phyloP scores from a whole-genome alignment of 1,140 invertebrate species.

The Drosophila kurseongensis region DNA sequence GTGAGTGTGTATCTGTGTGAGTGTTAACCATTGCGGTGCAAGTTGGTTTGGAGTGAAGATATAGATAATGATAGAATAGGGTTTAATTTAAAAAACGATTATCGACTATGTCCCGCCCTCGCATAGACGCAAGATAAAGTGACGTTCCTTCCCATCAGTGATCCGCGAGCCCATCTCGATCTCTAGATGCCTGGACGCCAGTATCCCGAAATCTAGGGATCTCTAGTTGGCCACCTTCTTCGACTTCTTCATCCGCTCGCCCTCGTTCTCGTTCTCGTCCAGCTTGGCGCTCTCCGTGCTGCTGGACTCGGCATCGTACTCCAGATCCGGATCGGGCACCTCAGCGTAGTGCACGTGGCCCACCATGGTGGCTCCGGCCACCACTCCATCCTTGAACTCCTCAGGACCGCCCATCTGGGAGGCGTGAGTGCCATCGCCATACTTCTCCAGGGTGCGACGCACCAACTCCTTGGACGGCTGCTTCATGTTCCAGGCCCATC shows the following conservation, averaged over 20 bases:
- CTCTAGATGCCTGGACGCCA: conserved; percentile 6
- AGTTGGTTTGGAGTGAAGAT: conserved; percentile 26
- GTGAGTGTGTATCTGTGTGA: conserved; percentile 32
- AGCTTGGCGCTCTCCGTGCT: conserved; percentile 82
- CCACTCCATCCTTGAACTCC: conserved; percentile 8
- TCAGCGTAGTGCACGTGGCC: conserved; percentile 71
- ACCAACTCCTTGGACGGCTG: conserved; percentile 87
- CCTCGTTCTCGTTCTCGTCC: conserved; percentile 79
- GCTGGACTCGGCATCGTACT: conserved; percentile 79
- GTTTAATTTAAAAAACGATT: conserved; percentile 63
- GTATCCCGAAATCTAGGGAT: neutral
- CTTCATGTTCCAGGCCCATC: conserved; percentile 92
- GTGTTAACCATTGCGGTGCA: conserved; percentile 47
- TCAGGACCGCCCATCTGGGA: conserved; percentile 22
- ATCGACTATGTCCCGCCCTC: conserved; percentile 75
- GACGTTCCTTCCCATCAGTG: conserved; percentile 46
- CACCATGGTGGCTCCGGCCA: conserved; percentile 39
- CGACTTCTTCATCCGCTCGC: conserved; percentile 69
- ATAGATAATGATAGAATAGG: conserved; percentile 58
- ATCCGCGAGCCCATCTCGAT: conserved; percentile 14
- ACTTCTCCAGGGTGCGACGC: conserved; percentile 85
- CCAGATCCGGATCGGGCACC: conserved; percentile 71
- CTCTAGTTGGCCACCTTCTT: conserved; percentile 61
- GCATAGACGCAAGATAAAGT: conserved; percentile 51
- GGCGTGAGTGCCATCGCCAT: conserved; percentile 88